These are phyloP conservation scores for Sarcophaga peregrina DNA, from an alignment of 1,140 invertebrate species.

Conservation along the genomic window DNA sequence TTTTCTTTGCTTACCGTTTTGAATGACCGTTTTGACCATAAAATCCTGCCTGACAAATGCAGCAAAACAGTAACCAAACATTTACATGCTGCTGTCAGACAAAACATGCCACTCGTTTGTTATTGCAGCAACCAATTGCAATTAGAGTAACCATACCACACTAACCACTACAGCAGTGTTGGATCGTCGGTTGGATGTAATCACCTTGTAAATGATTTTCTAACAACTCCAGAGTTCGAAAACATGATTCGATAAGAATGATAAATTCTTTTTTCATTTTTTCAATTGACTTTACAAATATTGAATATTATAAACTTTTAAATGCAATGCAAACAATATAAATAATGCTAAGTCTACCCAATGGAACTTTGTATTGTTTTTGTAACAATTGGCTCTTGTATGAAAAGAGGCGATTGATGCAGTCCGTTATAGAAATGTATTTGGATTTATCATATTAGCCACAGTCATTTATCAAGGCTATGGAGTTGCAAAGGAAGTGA, in stretches of 20 bases:
- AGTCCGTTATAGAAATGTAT: no score
- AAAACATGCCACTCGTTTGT: neutral
- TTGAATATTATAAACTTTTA: no score
- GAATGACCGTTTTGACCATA: neutral
- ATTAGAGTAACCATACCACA: neutral
- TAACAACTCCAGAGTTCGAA: neutral
- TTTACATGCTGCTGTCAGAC: conserved; percentile 2
- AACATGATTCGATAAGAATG: neutral
- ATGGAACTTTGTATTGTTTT: no score
- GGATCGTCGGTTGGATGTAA: neutral
- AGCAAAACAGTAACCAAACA: neutral
- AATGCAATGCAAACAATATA: no score
- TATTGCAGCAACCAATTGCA: neutral
- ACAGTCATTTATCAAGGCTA: no score
- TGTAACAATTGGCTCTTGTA: no score
- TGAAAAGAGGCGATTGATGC: no score
- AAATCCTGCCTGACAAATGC: conserved; percentile 15
- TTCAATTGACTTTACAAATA: no score
- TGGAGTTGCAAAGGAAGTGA: no score
- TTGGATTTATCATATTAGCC: no score
- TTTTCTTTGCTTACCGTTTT: neutral
- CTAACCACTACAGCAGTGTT: neutral
- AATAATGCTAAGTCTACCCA: no score
- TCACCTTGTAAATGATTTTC: neutral
- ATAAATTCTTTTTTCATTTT: no score